A percentile compares a stretch with the other conserved stretches of the same genome.
Conservation (phyloP, 2,888 invertebrate genomes). For the Drosophila multiciliata region DNA sequence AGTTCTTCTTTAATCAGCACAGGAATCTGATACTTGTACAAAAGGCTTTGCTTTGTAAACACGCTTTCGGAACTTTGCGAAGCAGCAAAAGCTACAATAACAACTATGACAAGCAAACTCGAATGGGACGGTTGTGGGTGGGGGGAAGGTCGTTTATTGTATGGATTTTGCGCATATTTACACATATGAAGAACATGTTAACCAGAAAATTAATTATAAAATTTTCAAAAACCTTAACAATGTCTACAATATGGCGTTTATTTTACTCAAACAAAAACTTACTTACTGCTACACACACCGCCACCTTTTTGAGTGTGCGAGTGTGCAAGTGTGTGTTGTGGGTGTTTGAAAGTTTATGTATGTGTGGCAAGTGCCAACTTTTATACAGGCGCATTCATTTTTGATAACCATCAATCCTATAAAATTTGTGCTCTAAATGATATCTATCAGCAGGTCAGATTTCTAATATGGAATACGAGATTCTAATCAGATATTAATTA, state of each 20-base stretch:
- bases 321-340: slow-evolving; percentile 9
- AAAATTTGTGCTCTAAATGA: background rate
- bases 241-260: slow-evolving; percentile 80
- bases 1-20: slow-evolving; percentile 74
- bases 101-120: slow-evolving; percentile 52
- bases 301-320: slow-evolving; percentile 2
- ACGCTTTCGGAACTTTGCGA: slow-evolving; percentile 79
- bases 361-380: slow-evolving; percentile 33
- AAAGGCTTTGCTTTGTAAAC: slow-evolving; percentile 80
- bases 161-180: slow-evolving; percentile 77
- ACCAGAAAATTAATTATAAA: slow-evolving; percentile 82
- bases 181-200: slow-evolving; percentile 78
- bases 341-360: slow-evolving; percentile 7
- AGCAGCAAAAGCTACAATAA: slow-evolving; percentile 53
- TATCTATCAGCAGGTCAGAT: background rate
- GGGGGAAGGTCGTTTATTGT: slow-evolving; percentile 43
- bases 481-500: background rate
- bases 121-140: background rate
- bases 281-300: slow-evolving; percentile 49
- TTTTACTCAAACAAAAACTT: slow-evolving; percentile 79
- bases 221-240: slow-evolving; percentile 81
- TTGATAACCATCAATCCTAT: background rate
- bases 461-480: background rate
- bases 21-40: slow-evolving; percentile 80
- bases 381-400: slow-evolving; percentile 34